These are phyloP conservation scores for Calameuta pallipes DNA, from an alignment of 2,888 invertebrate genomes.

Conservation along the genomic window DNA sequence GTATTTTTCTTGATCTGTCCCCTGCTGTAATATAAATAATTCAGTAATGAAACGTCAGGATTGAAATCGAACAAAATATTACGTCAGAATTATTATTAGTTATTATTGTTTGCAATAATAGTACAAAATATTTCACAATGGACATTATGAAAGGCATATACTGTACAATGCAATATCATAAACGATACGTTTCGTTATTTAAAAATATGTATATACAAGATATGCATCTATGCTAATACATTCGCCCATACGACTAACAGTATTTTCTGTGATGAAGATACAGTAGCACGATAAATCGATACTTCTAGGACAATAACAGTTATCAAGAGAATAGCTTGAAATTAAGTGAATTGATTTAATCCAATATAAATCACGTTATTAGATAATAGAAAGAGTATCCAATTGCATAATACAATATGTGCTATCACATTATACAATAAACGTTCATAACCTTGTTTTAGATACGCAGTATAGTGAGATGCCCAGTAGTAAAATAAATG, in stretches of 20 bases:
- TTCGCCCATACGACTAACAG: neutral
- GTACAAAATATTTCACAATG: neutral
- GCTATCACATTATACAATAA: neutral
- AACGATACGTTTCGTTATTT: neutral
- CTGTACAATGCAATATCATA: neutral
- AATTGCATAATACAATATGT: neutral
- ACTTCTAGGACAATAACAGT: neutral
- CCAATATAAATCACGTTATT: neutral
- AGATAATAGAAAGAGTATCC: neutral
- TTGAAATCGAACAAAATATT: neutral
- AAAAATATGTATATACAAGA: neutral
- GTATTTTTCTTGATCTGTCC: neutral
- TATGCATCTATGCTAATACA: neutral
- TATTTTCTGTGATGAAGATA: neutral
- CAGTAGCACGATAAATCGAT: neutral
- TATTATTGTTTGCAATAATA: neutral
- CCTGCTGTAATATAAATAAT: neutral
- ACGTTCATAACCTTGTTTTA: neutral
- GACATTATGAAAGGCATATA: neutral
- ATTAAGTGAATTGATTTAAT: neutral
- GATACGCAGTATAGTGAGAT: neutral
- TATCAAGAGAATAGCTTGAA: neutral
- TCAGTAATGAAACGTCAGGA: neutral
- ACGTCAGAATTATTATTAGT: neutral
- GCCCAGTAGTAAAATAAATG: neutral